Evolutionary conservation across 2,797 vertebrate genomes (phyloP), one percentile per base, ranked within the genome.

Genomic region (Platalea minor): DNA sequence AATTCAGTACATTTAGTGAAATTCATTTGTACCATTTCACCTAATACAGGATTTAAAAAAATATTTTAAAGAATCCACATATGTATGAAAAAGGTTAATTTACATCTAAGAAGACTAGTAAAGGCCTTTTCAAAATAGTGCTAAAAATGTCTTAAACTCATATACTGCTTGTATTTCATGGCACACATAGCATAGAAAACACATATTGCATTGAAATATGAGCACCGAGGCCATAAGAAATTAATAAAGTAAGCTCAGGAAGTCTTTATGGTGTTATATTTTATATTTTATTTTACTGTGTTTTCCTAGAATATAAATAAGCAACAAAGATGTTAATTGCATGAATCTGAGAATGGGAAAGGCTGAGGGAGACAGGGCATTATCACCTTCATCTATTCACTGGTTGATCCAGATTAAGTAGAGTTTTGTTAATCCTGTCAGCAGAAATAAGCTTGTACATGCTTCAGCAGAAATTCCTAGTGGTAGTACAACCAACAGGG

Each of bases 351-450:
- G 41, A 6, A 80, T 75, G 20, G 17, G 24, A 67, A 86, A 88
- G 7, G 13, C 46, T 53, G 29, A 75, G 21, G 11, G 45, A 68
- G 23, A 84, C 28, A 29, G 25, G 15, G 31, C 9, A 45, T 79
- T 51, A 7, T 60, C 59, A 60, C 20, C 48, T 67, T 73, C 31
- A 43, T 50, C 28, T 88, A 39, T 65, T 91, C 43, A 73, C 17
- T 64, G 18, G 33, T 10, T 74, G 31, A 57, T 88, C 37, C 51
- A 91, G 35, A 65, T n/a, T 85, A 88, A 84, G 65, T 29, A 61
- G n/a, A 87, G 33, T 60, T 92, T 89, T 88, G 23, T 86, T 93
- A 86, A 73, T 91, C n/a, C n/a, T 95, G 54, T 78, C 67, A 79
- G 17, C 37, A 89, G 59, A 95, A 72, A 95, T 89, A 39, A 91